Evolutionary conservation across 2,888 invertebrate genomes (phyloP).

Genomic region (Chalcosyrphus nemorum): DNA sequence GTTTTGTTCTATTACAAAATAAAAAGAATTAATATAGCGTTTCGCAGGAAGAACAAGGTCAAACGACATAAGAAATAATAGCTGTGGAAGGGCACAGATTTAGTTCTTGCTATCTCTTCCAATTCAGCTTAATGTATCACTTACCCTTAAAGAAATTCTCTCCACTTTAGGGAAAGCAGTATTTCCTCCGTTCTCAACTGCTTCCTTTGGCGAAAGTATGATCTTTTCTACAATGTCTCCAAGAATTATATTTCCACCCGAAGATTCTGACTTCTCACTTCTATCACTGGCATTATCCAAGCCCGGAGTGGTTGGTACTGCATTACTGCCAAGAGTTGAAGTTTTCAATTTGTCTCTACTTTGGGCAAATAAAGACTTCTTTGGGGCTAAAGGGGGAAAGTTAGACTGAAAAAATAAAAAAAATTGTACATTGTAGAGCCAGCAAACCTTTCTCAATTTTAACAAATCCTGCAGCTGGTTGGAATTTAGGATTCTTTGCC

Average conservation of each 20-base stretch:
- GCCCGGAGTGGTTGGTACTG: background rate
- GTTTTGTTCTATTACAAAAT: constrained; percentile 5
- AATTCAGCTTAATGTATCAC: background rate
- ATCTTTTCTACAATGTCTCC: constrained; percentile 84
- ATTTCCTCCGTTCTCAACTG: background rate
- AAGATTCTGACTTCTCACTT: constrained; percentile 55
- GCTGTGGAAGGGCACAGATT: no score
- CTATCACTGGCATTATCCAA: background rate
- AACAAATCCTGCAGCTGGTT: constrained; percentile 85
- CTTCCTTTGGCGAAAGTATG: constrained; percentile 48
- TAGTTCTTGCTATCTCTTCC: no score
- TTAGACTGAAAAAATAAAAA: background rate
- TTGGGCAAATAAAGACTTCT: constrained; percentile 80
- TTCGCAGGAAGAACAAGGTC: no score
- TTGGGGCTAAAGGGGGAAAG: constrained; percentile 74
- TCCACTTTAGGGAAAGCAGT: constrained; percentile 68
- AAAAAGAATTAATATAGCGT: background rate
- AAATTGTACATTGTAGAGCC: no score
- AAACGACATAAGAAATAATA: no score
- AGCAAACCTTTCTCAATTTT: constrained; percentile 77
- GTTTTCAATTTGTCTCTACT: constrained; percentile 75
- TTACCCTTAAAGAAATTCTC: constrained; percentile 56
- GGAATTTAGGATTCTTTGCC: constrained; percentile 83
- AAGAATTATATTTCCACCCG: constrained; percentile 78
- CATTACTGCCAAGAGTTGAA: background rate